Conservation (phyloP, 2,113 vertebrate genomes). For the Bos indicus region DNA sequence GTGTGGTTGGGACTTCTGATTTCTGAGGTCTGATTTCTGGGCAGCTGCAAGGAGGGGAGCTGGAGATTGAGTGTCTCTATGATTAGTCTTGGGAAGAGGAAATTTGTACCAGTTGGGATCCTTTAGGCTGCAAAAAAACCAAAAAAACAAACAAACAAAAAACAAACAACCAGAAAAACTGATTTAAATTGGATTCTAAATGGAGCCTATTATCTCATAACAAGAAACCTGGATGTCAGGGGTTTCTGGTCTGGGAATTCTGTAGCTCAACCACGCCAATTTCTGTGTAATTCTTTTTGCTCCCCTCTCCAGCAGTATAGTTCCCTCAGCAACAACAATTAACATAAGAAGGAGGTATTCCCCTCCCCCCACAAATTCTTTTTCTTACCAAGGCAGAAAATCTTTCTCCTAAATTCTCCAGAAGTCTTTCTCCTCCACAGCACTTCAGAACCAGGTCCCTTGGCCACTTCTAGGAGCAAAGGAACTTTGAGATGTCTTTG, state of each 20-base stretch:
- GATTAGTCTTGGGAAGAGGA: background rate
- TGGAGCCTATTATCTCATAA: background rate
- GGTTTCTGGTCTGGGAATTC: background rate
- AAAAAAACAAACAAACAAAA: accelerated
- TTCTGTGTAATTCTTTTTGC: background rate
- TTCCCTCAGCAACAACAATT: background rate
- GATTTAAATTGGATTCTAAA: background rate
- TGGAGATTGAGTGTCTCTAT: background rate
- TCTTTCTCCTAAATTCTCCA: background rate
- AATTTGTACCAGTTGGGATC: background rate
- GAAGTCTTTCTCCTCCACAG: background rate
- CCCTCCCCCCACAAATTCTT: accelerated
- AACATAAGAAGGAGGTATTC: background rate
- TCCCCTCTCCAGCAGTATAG: background rate
- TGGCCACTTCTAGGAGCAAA: background rate
- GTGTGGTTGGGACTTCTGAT: background rate
- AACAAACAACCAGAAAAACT: background rate
- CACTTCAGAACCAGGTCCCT: background rate
- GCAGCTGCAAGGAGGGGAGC: background rate
- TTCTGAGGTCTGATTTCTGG: background rate
- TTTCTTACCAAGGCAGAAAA: background rate
- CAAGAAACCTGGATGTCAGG: background rate
- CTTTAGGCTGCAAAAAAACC: background rate
- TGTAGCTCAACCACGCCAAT: background rate
- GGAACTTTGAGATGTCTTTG: background rate